Conservation (phyloP, 2,888 invertebrate genomes). For the Dysmachus trigonus region DNA sequence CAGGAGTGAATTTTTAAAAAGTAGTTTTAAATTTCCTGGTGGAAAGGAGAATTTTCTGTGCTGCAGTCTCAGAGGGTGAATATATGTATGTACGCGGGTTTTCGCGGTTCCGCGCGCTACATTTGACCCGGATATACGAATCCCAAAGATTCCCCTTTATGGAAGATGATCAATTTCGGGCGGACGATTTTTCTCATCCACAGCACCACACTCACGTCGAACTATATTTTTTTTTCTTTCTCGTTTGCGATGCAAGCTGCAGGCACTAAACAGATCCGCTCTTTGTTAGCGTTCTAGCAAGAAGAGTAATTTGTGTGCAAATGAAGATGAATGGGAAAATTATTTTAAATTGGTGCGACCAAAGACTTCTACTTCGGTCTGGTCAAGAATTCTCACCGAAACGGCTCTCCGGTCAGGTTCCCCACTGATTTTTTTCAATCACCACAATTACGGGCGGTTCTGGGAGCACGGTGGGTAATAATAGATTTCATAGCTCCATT, state of each 20-base stretch:
- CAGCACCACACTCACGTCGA: not conserved
- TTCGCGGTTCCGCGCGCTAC: not conserved
- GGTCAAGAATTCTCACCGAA: conserved; percentile 19
- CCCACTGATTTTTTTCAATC: not conserved
- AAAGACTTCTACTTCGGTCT: not conserved
- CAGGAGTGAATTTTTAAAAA: not conserved
- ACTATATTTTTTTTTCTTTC: not conserved
- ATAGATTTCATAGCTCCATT: not conserved
- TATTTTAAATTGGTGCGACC: conserved; percentile 48
- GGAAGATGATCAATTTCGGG: conserved; percentile 18
- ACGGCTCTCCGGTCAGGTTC: not conserved
- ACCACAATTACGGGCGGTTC: not conserved
- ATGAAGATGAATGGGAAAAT: conserved; percentile 50
- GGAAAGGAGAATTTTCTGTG: not conserved
- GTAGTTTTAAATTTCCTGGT: not conserved
- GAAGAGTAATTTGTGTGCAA: conserved; percentile 42
- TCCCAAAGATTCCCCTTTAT: not conserved
- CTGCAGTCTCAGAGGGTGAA: not conserved
- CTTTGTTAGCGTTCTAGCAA: conserved; percentile 15
- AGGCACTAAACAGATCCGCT: conserved; percentile 14
- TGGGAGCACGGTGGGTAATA: not conserved
- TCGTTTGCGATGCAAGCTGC: conserved; percentile 13
- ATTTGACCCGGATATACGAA: not conserved
- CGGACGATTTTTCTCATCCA: not conserved
- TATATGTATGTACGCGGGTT: not conserved